phyloP scores from a whole-genome alignment of 2,797 vertebrate species.

The Rhinophrynus dorsalis region DNA sequence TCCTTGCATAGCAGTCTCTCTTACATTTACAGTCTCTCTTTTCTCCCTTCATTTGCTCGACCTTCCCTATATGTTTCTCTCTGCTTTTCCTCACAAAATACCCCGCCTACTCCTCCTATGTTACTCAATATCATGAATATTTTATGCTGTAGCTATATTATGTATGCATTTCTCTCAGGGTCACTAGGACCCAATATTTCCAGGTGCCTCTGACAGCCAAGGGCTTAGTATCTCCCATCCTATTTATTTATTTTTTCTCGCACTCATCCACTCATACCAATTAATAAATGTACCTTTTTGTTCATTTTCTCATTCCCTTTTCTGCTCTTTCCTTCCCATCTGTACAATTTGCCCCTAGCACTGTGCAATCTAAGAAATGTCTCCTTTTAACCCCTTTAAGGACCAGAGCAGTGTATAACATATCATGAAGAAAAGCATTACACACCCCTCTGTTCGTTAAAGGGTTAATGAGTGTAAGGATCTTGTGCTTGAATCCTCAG shows the following conservation, averaged over 20 bases:
- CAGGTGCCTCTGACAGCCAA: neutral
- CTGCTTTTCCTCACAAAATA: too few species aligned
- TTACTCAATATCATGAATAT: conserved; percentile 15
- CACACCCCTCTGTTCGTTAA: too few species aligned
- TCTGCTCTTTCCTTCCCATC: neutral
- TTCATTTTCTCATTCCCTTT: neutral
- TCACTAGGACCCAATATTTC: conserved; percentile 2
- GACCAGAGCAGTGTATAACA: too few species aligned
- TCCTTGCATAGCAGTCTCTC: too few species aligned
- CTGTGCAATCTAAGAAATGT: conserved; percentile 19
- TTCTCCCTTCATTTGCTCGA: neutral
- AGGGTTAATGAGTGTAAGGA: conserved; percentile 4
- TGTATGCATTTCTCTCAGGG: conserved; percentile 12
- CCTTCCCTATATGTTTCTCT: too few species aligned
- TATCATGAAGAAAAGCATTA: too few species aligned
- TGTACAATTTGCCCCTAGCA: conserved; percentile 1
- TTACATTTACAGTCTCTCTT: neutral
- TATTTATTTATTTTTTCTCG: too few species aligned
- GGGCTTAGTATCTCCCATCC: neutral
- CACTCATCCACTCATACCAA: neutral
- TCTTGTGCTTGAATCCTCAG: conserved; percentile 10
- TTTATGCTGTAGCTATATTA: conserved; percentile 20
- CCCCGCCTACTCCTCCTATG: neutral
- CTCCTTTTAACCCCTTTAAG: too few species aligned
- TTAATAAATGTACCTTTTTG: too few species aligned